These are phyloP conservation scores for Turritopsis dohrnii DNA, from an alignment of 30 jellyfish, hydroid and myxozoan genomes.

Conservation along the genomic window DNA sequence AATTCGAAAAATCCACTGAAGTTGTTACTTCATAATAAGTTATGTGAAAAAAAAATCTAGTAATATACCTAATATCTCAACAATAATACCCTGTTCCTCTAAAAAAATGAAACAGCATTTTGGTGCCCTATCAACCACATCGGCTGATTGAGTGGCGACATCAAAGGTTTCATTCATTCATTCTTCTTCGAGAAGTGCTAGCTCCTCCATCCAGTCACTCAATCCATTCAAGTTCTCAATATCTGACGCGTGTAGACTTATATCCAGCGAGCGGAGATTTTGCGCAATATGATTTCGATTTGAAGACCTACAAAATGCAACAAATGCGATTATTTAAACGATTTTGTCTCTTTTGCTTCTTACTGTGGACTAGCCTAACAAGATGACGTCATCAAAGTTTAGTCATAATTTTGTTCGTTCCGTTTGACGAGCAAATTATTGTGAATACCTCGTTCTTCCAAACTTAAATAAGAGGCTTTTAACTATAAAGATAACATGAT, in stretches of 20 bases:
- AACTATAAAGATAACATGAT: not conserved
- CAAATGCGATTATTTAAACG: not conserved
- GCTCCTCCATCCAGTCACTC: constrained; percentile 20
- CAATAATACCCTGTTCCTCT: too few relatives aligned
- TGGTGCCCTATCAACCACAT: not conserved
- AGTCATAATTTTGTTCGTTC: too few relatives aligned
- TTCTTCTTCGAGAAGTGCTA: constrained; percentile 14
- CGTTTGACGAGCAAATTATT: too few relatives aligned
- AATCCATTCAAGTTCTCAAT: constrained; percentile 42
- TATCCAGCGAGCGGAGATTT: constrained; percentile 78
- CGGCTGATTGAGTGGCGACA: not conserved
- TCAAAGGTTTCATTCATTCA: not conserved
- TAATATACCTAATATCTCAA: too few relatives aligned
- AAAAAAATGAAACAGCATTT: too few relatives aligned
- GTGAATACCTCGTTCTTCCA: too few relatives aligned
- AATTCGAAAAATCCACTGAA: too few relatives aligned
- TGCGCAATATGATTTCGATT: constrained; percentile 81
- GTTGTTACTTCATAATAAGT: too few relatives aligned
- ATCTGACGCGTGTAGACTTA: constrained; percentile 48
- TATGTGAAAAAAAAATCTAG: too few relatives aligned
- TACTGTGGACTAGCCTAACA: too few relatives aligned
- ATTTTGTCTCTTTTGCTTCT: too few relatives aligned
- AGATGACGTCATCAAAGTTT: too few relatives aligned
- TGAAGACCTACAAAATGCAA: constrained; percentile 36
- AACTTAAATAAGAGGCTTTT: not conserved